Percentiles rank a stretch among this genome's conserved stretches.
Conservation (phyloP, 2,113 vertebrate genomes). For the Phoxinus phoxinus region DNA sequence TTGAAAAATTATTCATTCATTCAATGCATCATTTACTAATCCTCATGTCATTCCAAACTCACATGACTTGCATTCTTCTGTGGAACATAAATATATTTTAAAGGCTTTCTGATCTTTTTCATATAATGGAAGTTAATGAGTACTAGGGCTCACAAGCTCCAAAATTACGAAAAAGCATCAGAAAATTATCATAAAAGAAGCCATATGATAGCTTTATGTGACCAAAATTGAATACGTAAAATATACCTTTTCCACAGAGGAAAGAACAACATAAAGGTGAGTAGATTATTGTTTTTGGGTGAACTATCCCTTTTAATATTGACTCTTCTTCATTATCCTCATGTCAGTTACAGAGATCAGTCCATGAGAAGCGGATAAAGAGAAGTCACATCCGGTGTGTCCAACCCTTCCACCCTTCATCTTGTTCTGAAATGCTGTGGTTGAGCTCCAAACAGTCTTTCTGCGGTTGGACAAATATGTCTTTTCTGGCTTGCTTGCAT, state of each 20-base stretch:
- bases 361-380: neutral
- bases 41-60: neutral
- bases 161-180: neutral
- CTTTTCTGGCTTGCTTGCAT: neutral
- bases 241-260: neutral
- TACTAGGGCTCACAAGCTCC: neutral
- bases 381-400: neutral
- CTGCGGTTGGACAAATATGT: neutral
- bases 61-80: neutral
- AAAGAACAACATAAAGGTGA: neutral
- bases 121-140: too few species aligned
- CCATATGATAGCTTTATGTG: neutral
- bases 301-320: neutral
- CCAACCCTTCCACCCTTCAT: neutral
- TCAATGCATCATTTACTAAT: neutral
- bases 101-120: too few species aligned
- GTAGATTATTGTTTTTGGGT: neutral
- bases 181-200: neutral
- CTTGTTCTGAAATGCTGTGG: neutral
- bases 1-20: too few species aligned
- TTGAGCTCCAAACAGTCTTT: neutral
- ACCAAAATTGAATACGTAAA: neutral
- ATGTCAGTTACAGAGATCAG: neutral
- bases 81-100: neutral
- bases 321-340: neutral